Evolutionary conservation across 2,113 vertebrate species (phyloP), one percentile per base, ranked within the genome.

Genomic region (Cochlearius cochlearius): DNA sequence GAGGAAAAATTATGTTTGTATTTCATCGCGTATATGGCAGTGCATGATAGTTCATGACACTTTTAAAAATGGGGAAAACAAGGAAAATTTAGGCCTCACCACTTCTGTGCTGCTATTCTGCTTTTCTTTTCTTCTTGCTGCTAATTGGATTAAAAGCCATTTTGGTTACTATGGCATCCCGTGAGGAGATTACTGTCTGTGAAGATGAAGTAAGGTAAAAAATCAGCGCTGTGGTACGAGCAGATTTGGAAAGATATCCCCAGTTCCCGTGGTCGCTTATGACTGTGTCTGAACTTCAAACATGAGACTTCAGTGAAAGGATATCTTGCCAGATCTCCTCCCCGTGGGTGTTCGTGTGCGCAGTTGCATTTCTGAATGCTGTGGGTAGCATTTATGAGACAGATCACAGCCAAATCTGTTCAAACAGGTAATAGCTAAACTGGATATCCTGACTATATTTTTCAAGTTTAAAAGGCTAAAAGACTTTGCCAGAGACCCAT

Each of bases 201-300:
- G 98, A 98, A 97, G 98, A 98, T 96, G 98, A 98, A 79, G 78
- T 98, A 97, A 98, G 98, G 98, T 98, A 98, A 98, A 97, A 96
- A 86, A 83, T 53, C 47, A 84, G 50, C 63, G 67, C 84, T 88
- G 72, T 92, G 75, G 67, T 80, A 38, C 67, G 41, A 94, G 81
- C 23, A 81, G 76, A 56, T 59, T 64, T 95, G 84, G 92, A 91
- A 95, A 92, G 78, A 66, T 81, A 76, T 72, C 78, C 27, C 10
- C 30, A 39, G 11, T 71, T 91, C 45, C 49, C 53, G 36, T 50
- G 15, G 41, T 86, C 52, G 36, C 60, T 92, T 63, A 41, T 6
- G 55, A 84, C 45, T 68, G 67, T 50, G 71, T 81, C n/a, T 90
- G 6, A 92, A 58, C 27, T 59, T 69, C 21, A 23, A 45, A 86